Evolutionary conservation across 2,888 invertebrate genomes (phyloP), one percentile per base, ranked within the genome.

Genomic region (Ganaspis brasiliensis): DNA sequence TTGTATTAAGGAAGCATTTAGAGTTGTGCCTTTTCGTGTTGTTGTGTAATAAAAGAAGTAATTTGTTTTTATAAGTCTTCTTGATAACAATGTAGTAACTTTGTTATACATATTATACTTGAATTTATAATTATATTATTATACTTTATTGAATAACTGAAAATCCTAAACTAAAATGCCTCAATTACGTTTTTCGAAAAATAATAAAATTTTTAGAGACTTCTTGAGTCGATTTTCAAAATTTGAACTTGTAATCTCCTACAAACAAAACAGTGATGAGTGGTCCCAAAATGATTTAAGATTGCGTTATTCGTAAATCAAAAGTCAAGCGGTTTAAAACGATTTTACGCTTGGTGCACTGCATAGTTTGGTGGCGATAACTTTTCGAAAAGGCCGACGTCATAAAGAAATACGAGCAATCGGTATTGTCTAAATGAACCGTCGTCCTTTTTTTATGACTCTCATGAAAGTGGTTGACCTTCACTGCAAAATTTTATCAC

Each of bases 241-340:
- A 5, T 19, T 6, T 8, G n/a, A 19, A 52, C 52, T 52, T 19
- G 45, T 37, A 45, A 24, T 37, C n/a, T 40, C 14, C 21, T 24
- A 26, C 56, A 40, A 63, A 40, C 37, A 67, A 67, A 16, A 52
- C 52, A 57, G 40, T 40, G 40, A 40, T 21, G 21, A 45, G 45
- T 45, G 45, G 45, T 37, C 67, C 67, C 10, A n/a, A n/a, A 45
- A 67, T 67, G 67, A 67, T 67, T 67, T 67, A 67, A 40, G 45
- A 24, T 40, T 45, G n/a, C 24, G 24, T 45, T 67, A 67, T 67
- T 24, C 67, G 67, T 67, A 67, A 67, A 67, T 67, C 67, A 67
- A 67, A 24, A 67, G 45, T 24, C 21, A 67, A 67, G 67, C n/a
- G n/a, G 45, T 67, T 45, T 45, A 67, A 63, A 67, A 40, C 45